Base-by-base conservation (phyloP, 2,113 vertebrate species). In the Brienomyrus longianalis region DNA sequence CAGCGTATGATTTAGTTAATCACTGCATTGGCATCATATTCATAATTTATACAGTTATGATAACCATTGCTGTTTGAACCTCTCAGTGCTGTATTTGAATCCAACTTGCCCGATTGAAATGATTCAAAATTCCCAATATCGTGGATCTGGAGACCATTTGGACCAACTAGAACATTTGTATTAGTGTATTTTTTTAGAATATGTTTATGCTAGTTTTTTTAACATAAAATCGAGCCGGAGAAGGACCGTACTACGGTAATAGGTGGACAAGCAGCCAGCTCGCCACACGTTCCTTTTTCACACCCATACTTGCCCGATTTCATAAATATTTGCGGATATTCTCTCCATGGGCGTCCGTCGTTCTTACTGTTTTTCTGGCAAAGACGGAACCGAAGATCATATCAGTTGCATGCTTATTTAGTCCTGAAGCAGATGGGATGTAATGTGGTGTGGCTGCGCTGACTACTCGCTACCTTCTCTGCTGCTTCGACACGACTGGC, bases 401-500 rank as follows among this genome's bases (percentile, higher is more conserved):
- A 93, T 92, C 94, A 93, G 90, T 92, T 96, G 96, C 93, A 91
- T 94, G 91, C 91, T 95, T 93, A 93, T 80, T 80, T 80, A 95
- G 96, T 95, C 92, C 93, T 91, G 93, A 94, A 93, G 92, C 96
- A 89, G 95, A 96, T 96, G 96, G 96, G 96, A 96, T 97, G 96
- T 97, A 96, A 97, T 96, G 96, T 96, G 95, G 96, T 96, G 95
- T 95, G 94, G 95, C 94, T 94, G 93, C 93, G 94, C 93, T 96
- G 94, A 95, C 94, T 93, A 94, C 93, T 94, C 95, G 93, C 94
- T 94, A 96, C 95, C 94, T 95, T 96, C 93, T 94, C 95, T 95
- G 95, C 96, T 96, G 93, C 95, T 95, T 95, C 94, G 95, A 97
- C 95, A 96, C 96, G 96, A 97, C 95, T 96, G 96, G 96, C 95